Conservation (phyloP, 1,140 invertebrate genomes). For the Agrilus planipennis region DNA sequence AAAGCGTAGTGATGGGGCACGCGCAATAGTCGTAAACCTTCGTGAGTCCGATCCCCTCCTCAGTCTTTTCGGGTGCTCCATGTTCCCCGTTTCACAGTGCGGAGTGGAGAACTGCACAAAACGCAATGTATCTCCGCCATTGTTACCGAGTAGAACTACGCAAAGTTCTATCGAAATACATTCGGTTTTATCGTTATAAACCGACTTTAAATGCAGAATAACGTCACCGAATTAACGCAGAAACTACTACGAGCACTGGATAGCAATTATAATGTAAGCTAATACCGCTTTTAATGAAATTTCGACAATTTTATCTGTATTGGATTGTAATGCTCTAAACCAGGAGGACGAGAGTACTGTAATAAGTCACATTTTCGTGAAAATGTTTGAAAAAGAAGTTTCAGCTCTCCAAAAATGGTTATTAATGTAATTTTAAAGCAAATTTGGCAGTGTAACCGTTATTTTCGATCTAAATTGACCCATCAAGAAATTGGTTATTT, state of each 20-base stretch:
- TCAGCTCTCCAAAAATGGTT: no score
- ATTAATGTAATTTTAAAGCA: no score
- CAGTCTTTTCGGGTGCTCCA: slow-evolving; percentile 35
- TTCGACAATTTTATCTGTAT: slow-evolving; percentile 10
- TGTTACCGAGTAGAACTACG: slow-evolving; percentile 33
- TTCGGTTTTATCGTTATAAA: slow-evolving; percentile 34
- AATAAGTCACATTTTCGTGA: no score
- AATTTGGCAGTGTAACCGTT: no score
- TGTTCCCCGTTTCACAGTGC: slow-evolving; percentile 35
- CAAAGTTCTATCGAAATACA: slow-evolving; percentile 32
- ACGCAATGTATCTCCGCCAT: slow-evolving; percentile 37
- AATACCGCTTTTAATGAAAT: slow-evolving; percentile 19
- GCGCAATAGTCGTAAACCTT: slow-evolving; percentile 25
- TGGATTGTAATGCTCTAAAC: slow-evolving; percentile 10
- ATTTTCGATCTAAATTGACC: no score
- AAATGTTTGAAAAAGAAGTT: no score
- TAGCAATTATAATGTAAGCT: slow-evolving; percentile 57
- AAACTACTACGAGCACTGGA: slow-evolving; percentile 53
- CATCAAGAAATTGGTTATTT: no score
- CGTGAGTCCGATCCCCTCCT: slow-evolving; percentile 29
- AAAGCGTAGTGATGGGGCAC: no score
- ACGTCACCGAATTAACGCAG: slow-evolving; percentile 49
- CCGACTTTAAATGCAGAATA: slow-evolving; percentile 43
- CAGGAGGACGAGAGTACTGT: no score
- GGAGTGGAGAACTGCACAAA: slow-evolving; percentile 32